A percentile compares a stretch with the other conserved stretches of the same genome.
phyloP scores from a whole-genome alignment of 2,888 invertebrate species.

The Limenitis camilla region DNA sequence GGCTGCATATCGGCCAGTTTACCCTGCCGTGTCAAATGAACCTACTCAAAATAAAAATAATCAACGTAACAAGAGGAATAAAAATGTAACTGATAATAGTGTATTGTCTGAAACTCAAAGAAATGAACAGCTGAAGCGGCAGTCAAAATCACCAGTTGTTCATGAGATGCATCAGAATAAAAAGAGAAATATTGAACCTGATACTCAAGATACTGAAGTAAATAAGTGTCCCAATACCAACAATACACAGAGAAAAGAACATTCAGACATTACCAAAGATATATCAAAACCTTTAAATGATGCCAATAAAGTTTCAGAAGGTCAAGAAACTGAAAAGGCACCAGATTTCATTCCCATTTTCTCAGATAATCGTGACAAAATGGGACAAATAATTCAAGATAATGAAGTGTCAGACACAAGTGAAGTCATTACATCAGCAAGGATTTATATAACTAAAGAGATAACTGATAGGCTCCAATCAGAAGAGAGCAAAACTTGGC shows the following conservation, averaged over 20 bases:
- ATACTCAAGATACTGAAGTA: constrained; percentile 18
- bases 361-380: constrained; percentile 52
- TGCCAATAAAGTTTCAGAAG: constrained; percentile 21
- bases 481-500: constrained; percentile 61
- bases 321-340: constrained; percentile 32
- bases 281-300: constrained; percentile 22
- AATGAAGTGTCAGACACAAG: constrained; percentile 66
- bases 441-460: constrained; percentile 66
- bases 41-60: constrained; percentile 13
- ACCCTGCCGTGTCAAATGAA: constrained; percentile 16
- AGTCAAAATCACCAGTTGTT: constrained; percentile 53
- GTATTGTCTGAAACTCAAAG: constrained; percentile 18
- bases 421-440: constrained; percentile 54
- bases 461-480: constrained; percentile 62
- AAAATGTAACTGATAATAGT: constrained; percentile 24
- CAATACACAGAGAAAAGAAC: constrained; percentile 28
- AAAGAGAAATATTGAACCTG: constrained; percentile 36
- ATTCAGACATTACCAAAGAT: constrained; percentile 9
- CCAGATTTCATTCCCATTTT: constrained; percentile 46
- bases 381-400: constrained; percentile 61
- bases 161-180: constrained; percentile 51
- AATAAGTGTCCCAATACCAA: constrained; percentile 29
- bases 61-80: constrained; percentile 19
- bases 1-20: constrained; percentile 41
- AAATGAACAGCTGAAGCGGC: constrained; percentile 41